Percentiles rank a stretch among this genome's conserved stretches.
phyloP scores from a whole-genome alignment of 2,888 invertebrate genomes.

The Meteorus cinctellus region DNA sequence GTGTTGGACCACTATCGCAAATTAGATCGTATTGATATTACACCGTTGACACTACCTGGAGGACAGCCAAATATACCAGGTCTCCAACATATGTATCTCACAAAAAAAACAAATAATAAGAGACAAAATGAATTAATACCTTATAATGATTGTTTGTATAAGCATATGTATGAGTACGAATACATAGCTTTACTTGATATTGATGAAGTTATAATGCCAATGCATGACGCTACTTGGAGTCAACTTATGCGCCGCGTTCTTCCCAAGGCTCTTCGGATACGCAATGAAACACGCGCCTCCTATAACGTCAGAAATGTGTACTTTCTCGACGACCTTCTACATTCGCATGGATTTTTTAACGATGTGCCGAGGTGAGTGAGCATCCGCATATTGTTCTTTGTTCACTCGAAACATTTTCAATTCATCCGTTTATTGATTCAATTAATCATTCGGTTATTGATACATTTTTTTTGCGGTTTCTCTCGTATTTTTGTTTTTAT shows the following conservation, averaged over 20 bases:
- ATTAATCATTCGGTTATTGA: constrained; percentile 16
- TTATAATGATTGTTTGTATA: constrained; percentile 96
- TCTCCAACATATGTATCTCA: constrained; percentile 91
- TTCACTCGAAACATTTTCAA: neutral
- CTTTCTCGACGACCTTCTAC: constrained; percentile 90
- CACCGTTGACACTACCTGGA: constrained; percentile 88
- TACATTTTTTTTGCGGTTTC: neutral
- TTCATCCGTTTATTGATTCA: constrained; percentile 23
- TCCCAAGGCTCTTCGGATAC: constrained; percentile 80
- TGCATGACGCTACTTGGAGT: constrained; percentile 83
- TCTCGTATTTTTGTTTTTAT: too few species aligned
- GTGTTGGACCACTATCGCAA: constrained; percentile 81
- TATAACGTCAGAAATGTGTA: constrained; percentile 95
- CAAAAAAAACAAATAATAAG: constrained; percentile 94
- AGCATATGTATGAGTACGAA: constrained; percentile 91
- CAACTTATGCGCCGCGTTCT: constrained; percentile 84
- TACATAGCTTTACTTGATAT: constrained; percentile 94
- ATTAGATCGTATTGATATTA: constrained; percentile 82
- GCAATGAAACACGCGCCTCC: constrained; percentile 81
- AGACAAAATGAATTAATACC: constrained; percentile 96
- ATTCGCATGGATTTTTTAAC: constrained; percentile 86
- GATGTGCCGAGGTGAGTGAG: constrained; percentile 79
- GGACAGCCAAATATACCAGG: constrained; percentile 92
- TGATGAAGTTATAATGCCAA: constrained; percentile 96
- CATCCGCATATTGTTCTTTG: neutral